Evolutionary conservation across 2,797 vertebrate genomes (phyloP).

Genomic region (Botia kubotai): DNA sequence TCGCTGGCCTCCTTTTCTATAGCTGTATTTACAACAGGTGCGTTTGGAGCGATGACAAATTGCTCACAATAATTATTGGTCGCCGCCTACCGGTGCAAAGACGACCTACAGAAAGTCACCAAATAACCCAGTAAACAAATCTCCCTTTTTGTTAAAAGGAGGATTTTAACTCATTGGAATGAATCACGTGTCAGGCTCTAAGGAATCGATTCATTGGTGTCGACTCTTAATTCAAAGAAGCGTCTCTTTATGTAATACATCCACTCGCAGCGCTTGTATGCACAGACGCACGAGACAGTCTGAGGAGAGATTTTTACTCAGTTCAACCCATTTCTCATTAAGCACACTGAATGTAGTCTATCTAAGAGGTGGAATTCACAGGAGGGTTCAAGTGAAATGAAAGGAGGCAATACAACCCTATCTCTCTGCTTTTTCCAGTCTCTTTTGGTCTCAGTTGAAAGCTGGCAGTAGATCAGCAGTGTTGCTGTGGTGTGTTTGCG

Average conservation of each 20-base stretch:
- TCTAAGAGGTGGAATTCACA: constrained; percentile 32
- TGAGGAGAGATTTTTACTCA: constrained; percentile 14
- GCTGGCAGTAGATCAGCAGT: constrained; percentile 60
- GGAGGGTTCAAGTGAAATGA: constrained; percentile 44
- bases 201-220: too few relatives aligned
- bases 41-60: background rate
- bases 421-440: constrained; percentile 20
- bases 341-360: constrained; percentile 31
- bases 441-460: constrained; percentile 44
- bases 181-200: too few relatives aligned
- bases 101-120: background rate
- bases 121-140: background rate
- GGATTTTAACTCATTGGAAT: background rate
- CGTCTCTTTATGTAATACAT: background rate
- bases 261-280: background rate
- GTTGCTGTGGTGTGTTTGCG: constrained; percentile 59
- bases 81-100: background rate
- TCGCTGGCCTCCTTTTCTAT: too few relatives aligned
- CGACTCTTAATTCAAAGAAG: too few relatives aligned
- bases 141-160: background rate
- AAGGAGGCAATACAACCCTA: constrained; percentile 33
- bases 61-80: background rate
- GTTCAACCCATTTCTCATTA: constrained; percentile 41
- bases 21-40: too few relatives aligned
- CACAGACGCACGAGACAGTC: constrained; percentile 8